These are phyloP conservation scores for Podabrus alpinus DNA, from an alignment of 2,888 invertebrate species.

Conservation along the genomic window DNA sequence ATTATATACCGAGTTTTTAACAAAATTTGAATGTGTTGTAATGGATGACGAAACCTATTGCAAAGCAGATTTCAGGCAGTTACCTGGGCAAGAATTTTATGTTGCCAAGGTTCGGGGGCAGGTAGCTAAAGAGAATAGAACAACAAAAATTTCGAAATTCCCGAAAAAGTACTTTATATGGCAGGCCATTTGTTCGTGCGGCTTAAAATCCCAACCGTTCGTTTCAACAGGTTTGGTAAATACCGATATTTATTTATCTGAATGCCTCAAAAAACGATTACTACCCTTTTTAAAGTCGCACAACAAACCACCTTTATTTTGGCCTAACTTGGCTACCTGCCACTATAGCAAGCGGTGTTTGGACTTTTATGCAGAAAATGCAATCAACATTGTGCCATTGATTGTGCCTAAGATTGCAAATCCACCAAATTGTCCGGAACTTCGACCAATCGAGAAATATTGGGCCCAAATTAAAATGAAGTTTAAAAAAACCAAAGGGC, in stretches of 20 bases:
- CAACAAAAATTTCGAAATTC: neutral
- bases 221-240: neutral
- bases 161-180: neutral
- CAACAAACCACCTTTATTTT: neutral
- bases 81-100: neutral
- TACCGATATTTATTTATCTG: neutral
- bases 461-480: too few relatives aligned
- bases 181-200: neutral
- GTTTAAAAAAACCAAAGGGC: too few relatives aligned
- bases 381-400: too few relatives aligned
- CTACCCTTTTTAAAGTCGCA: neutral
- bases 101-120: neutral
- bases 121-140: neutral
- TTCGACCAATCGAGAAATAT: too few relatives aligned
- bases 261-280: neutral
- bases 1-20: neutral
- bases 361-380: too few relatives aligned
- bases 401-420: too few relatives aligned
- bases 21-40: neutral
- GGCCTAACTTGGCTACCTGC: neutral
- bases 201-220: neutral
- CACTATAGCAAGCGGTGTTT: too few relatives aligned
- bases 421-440: too few relatives aligned
- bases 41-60: neutral
- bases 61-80: neutral